Evolutionary conservation across 2,113 vertebrate species (phyloP), one percentile per base, ranked within the genome.

Genomic region (Acanthochromis polyacanthus): DNA sequence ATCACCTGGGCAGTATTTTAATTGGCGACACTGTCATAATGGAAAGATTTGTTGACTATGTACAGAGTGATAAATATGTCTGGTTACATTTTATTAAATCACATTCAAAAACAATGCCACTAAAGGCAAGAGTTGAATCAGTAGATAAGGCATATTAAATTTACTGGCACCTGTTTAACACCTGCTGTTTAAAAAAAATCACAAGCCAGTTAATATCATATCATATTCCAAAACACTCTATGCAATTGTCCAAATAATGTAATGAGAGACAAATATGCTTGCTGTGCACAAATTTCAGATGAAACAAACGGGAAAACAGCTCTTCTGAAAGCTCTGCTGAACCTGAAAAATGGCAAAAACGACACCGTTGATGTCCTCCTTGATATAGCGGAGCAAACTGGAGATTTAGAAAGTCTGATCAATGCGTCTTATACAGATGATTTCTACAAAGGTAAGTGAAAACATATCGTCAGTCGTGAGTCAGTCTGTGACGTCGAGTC

Each of bases 281-380:
- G 3, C 28, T 75, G 11, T 80, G 17, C 23, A 36, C 32, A 8
- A 36, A 6, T 72, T 91, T n/a, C 46, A 97, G 96, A 97, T 84
- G 90, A 95, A 0, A 88, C 86, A 45, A 96, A 95, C 0, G 96
- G 96, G 53, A 97, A 98, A 88, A 97, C 96, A 0, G 96, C 93
- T 5, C 89, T 97, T 9, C 74, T 97, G 83, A 98, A 98, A 83
- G 96, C 96, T 22, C 90, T 97, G 92, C 88, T 98, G 70, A 96
- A 97, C 61, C 86, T 97, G 1, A 96, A 94, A 6, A 74, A 95
- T 0, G 96, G 96, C 2, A 93, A 92, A 80, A 97, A 97, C 0
- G 92, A 95, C 65, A 95, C 96, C 1, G 93, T 97, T 17, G 92
- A 95, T 4, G 68, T 96, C 38, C 88, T 98, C 23, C 89, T 97